Evolutionary conservation across 2,113 vertebrate species (phyloP).

Genomic region (Isurus oxyrinchus): DNA sequence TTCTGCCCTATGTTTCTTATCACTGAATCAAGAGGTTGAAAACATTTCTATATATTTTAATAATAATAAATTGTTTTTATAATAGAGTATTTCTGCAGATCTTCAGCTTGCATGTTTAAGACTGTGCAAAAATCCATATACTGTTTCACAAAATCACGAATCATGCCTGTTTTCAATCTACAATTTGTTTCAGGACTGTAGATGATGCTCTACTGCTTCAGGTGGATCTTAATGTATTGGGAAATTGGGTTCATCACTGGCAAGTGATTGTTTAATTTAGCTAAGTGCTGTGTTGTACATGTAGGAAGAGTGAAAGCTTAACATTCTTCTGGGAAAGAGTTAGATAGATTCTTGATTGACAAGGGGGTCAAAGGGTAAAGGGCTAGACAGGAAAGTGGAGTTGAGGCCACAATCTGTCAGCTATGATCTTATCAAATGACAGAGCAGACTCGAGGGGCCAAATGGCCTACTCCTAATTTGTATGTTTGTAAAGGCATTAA

Average conservation of each 20-base stretch:
- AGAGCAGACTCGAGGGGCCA: no score
- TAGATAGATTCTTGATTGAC: no score
- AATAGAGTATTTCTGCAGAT: background rate
- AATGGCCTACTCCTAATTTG: no score
- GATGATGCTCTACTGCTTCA: background rate
- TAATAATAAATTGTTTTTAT: background rate
- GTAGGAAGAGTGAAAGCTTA: background rate
- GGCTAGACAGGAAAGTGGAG: no score
- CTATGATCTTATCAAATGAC: no score
- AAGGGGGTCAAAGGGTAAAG: no score
- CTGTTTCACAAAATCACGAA: background rate
- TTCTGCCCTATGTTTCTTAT: background rate
- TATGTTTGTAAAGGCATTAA: no score
- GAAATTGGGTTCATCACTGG: background rate
- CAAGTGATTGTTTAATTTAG: background rate
- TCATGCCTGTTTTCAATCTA: background rate
- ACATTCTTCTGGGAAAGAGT: background rate
- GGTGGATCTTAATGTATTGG: background rate
- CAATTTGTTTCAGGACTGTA: no score
- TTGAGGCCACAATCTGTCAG: no score
- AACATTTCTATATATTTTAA: background rate
- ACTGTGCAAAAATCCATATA: background rate
- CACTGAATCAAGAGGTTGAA: background rate
- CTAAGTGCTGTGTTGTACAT: no score
- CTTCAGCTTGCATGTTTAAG: background rate